Conservation (phyloP, 2,888 invertebrate genomes). For the Hypomecis atomaria region DNA sequence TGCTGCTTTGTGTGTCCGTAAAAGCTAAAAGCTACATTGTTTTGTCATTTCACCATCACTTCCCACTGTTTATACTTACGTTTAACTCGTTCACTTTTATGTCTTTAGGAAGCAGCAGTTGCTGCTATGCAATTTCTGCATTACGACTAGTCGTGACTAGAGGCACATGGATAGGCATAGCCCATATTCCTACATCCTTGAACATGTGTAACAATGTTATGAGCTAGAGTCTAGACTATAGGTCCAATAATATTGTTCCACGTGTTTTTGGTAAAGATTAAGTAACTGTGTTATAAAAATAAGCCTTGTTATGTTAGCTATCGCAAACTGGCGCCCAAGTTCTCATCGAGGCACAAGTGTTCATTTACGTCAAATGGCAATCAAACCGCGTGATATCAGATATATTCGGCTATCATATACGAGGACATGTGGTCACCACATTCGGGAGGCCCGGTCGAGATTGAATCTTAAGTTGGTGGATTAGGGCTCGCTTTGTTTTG, state of each 20-base stretch:
- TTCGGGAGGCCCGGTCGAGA: slow-evolving; percentile 57
- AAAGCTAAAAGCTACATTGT: slow-evolving; percentile 39
- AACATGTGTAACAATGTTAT: neutral
- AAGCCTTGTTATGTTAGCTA: slow-evolving; percentile 47
- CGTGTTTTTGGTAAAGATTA: slow-evolving; percentile 5
- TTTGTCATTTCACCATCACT: slow-evolving; percentile 37
- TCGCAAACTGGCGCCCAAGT: slow-evolving; percentile 49
- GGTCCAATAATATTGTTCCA: slow-evolving; percentile 18
- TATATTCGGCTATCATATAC: slow-evolving; percentile 59
- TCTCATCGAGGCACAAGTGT: slow-evolving; percentile 61
- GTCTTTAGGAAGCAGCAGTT: slow-evolving; percentile 17
- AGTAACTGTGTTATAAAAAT: slow-evolving; percentile 13
- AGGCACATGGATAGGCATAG: neutral
- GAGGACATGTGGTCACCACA: slow-evolving; percentile 73
- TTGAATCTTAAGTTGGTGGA: slow-evolving; percentile 64
- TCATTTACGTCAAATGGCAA: slow-evolving; percentile 62
- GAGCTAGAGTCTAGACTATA: slow-evolving; percentile 6
- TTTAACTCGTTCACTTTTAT: slow-evolving; percentile 16
- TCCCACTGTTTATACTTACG: slow-evolving; percentile 23
- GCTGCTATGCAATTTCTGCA: slow-evolving; percentile 5
- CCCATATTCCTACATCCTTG: neutral
- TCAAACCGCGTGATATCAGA: slow-evolving; percentile 69
- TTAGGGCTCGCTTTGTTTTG: slow-evolving; percentile 57
- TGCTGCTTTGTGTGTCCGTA: slow-evolving; percentile 36
- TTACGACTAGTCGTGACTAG: slow-evolving; percentile 4